These are phyloP conservation scores for Sturmia bella DNA, from an alignment of 2,888 invertebrate species.

Conservation along the genomic window DNA sequence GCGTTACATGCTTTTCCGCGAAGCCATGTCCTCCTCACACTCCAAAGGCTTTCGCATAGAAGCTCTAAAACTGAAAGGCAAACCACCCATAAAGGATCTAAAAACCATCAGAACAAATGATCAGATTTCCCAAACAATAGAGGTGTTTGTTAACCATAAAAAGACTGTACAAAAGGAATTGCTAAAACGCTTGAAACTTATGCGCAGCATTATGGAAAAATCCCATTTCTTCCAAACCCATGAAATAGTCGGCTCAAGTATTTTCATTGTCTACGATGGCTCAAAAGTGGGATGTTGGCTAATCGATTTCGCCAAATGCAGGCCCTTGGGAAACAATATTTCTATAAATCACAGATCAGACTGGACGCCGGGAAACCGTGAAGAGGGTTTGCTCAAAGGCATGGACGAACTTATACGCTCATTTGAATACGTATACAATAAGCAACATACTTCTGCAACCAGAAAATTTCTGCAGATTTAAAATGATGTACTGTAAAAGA, in stretches of 20 bases:
- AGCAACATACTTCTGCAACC: conserved; percentile 67
- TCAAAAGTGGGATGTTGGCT: conserved; percentile 95
- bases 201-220: conserved; percentile 90
- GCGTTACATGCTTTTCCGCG: conserved; percentile 97
- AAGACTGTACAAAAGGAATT: conserved; percentile 86
- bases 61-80: conserved; percentile 93
- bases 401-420: conserved; percentile 94
- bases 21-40: conserved; percentile 95
- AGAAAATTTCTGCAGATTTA: conserved; percentile 77
- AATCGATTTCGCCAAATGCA: conserved; percentile 98
- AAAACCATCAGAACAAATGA: conserved; percentile 91
- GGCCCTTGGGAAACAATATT: conserved; percentile 86
- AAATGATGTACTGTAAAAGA: conserved; percentile 25
- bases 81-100: conserved; percentile 92
- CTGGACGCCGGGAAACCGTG: conserved; percentile 97
- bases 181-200: conserved; percentile 88
- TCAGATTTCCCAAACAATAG: conserved; percentile 89
- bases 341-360: conserved; percentile 89
- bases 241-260: conserved; percentile 96
- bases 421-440: conserved; percentile 82
- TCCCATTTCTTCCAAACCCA: conserved; percentile 93
- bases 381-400: conserved; percentile 96
- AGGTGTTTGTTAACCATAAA: conserved; percentile 87
- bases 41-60: conserved; percentile 97
- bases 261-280: conserved; percentile 96